Base-by-base conservation (phyloP, 2,888 invertebrate genomes). In the Pollenia amentaria region DNA sequence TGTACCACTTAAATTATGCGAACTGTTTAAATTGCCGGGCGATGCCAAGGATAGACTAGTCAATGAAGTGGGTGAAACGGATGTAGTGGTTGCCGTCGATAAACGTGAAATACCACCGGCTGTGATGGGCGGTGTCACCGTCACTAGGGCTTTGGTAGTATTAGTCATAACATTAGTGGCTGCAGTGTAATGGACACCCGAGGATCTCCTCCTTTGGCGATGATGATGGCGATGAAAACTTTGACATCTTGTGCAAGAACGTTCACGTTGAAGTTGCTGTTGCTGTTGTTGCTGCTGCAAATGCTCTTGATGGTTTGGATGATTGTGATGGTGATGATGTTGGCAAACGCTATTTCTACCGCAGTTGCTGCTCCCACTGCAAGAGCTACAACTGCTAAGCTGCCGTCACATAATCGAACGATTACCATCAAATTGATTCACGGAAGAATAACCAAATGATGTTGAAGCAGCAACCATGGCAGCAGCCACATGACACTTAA, bases 341-440 rank as follows among this genome's bases (percentile, higher is more conserved):
- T 89, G 90, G 62, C 88, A 85, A 89, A 88, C 57, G 77, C 89
- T 87, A 69, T 89, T 90, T 69, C 90, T 90, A 64, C 91, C 92
- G 89, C 92, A 93, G 90, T 92, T 93, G 91, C 93, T 93, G 90
- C 92, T 92, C 88, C 92, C 92, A 89, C 93, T 93, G 88, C 93
- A 93, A 88, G 93, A 92, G 90, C 93, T 93, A 91, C 93, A 93
- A 90, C 93, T 93, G 92, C 93, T 93, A n/a, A 92, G 92, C 90
- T 93, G 93, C 70, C 93, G 93, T 93, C 93, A 93, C 90, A 93
- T 93, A 89, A 93, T 91, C 80, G 92, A 92, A 75, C 93, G 93
- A 89, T 91, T 91, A 40, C 89, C 89, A 87, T 93, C 93, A 89
- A 93, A 91, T 89, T 93, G 93, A 90, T 93, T 93, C 83, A 93